Conservation (phyloP, 1,140 invertebrate species). For the Eubasilissa regina region DNA sequence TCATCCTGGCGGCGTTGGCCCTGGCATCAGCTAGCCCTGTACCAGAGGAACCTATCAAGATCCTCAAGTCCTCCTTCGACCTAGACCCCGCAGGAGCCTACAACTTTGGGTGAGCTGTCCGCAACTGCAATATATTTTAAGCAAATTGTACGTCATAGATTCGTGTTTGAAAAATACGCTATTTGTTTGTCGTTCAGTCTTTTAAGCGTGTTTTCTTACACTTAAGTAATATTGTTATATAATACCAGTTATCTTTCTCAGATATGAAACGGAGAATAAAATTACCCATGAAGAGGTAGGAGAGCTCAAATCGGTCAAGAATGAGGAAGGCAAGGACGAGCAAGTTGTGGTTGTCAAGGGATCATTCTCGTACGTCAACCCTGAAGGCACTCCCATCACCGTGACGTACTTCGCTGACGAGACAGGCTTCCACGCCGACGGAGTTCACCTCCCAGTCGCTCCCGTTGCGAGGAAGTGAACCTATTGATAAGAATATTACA, state of each 20-base stretch:
- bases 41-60: conserved; percentile 57
- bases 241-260: conserved; percentile 55
- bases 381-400: conserved; percentile 79
- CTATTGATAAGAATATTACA: too few relatives aligned
- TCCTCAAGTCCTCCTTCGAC: conserved; percentile 64
- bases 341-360: conserved; percentile 63
- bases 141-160: background rate
- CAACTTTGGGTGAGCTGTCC: conserved; percentile 62
- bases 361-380: conserved; percentile 77
- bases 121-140: background rate
- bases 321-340: conserved; percentile 68
- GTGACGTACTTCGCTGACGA: conserved; percentile 86
- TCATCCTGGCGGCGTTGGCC: conserved; percentile 41
- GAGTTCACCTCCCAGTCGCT: conserved; percentile 80
- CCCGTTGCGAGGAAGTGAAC: conserved; percentile 56
- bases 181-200: too few relatives aligned
- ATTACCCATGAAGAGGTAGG: conserved; percentile 63
- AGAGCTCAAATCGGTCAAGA: conserved; percentile 64
- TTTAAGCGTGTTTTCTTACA: background rate
- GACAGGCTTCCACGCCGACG: conserved; percentile 83
- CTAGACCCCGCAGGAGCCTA: conserved; percentile 65
- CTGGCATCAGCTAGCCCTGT: conserved; percentile 38
- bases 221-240: background rate
- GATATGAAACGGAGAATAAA: conserved; percentile 66
- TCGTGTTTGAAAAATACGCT: too few relatives aligned